Base-by-base conservation (phyloP, 2,113 vertebrate species). In the Scytalopus superciliaris region DNA sequence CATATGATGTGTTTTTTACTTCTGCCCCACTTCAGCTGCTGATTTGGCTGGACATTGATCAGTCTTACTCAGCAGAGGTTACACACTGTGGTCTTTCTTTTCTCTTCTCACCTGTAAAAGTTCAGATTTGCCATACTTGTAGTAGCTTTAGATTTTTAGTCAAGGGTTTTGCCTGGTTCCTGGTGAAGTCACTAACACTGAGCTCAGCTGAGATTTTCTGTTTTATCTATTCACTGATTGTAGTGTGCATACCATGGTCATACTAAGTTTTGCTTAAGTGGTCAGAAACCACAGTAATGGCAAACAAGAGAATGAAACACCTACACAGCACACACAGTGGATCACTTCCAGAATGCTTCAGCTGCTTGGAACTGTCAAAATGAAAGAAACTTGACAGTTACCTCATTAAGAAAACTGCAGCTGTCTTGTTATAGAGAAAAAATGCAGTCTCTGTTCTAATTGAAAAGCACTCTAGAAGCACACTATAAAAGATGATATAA, bases 351-450 rank as follows among this genome's bases (percentile, higher is more conserved):
- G 35, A 89, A 78, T 24, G 42, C 64, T 92, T 72, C 87, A 77
- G 64, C 39, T 93, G 72, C 78, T 87, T 27, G 76, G 7, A 84
- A 68, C 37, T 89, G 70, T 6, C 73, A 78, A 69, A 93, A 84
- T 60, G 31, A 90, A 90, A 87, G 50, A 78, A 89, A 50, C 10
- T n/a, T 87, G 72, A 84, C 56, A 93, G 45, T 59, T 21, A 64
- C 19, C 31, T 87, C 28, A 45, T 59, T 83, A 59, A 69, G 35
- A 93, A 96, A 94, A 76, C 55, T 33, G 40, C 11, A 12, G 19
- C 24, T 45, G 81, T 60, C 56, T 89, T 90, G 39, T 78, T 30
- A 77, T 0, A 56, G 35, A 60, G n/a, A 76, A 87, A 87, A 66
- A 79, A 72, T 12, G 33, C 18, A 79, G 19, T 33, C 31, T 70